phyloP scores from a whole-genome alignment of 1,140 invertebrate genomes.

The Plodia interpunctella region DNA sequence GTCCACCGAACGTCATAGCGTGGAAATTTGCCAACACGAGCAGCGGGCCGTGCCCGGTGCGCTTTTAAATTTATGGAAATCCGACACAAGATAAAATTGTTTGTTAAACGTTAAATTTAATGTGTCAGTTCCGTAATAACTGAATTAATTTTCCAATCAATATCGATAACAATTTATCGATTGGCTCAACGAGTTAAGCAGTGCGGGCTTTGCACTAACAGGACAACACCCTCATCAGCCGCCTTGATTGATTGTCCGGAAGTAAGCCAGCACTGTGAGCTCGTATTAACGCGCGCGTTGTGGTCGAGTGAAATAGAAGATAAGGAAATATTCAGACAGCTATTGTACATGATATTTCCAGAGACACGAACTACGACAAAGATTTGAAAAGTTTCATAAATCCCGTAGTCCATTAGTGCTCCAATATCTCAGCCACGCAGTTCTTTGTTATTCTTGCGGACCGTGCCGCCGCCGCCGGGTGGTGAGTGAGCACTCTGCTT shows the following conservation, averaged over 20 bases:
- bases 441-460: conserved; percentile 67
- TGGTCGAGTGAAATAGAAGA: background rate
- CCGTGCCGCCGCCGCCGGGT: conserved; percentile 37
- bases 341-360: conserved; percentile 10
- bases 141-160: conserved; percentile 51
- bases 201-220: conserved; percentile 39
- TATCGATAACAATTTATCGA: conserved; percentile 45
- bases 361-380: conserved; percentile 10
- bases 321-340: conserved; percentile 2
- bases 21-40: conserved; percentile 60
- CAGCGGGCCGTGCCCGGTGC: conserved; percentile 25
- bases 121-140: conserved; percentile 29
- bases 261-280: conserved; percentile 40
- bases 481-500: conserved; percentile 47
- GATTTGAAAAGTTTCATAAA: conserved; percentile 50
- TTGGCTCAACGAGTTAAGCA: conserved; percentile 47
- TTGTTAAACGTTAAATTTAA: conserved; percentile 28
- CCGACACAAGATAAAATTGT: conserved; percentile 48
- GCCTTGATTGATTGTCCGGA: conserved; percentile 66
- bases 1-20: conserved; percentile 33
- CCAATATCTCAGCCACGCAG: conserved; percentile 64
- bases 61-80: conserved; percentile 66
- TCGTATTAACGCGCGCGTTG: conserved; percentile 16
- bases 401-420: conserved; percentile 61
- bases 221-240: conserved; percentile 47